These are phyloP conservation scores for Ditylenchus weischeri DNA, from an alignment of 2,888 invertebrate species.

Conservation along the genomic window DNA sequence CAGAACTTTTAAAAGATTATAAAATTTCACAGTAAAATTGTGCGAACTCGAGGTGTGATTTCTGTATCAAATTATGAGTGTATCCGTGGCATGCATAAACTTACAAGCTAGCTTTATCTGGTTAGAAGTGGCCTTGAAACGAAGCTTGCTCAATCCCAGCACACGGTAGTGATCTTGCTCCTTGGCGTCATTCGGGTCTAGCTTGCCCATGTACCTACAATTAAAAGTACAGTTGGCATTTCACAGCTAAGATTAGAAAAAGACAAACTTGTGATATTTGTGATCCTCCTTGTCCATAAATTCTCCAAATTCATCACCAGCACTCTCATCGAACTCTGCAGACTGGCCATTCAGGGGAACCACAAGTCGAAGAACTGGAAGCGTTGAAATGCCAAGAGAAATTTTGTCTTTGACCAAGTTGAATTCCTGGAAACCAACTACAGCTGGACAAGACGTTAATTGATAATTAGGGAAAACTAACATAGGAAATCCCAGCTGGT, in stretches of 20 bases:
- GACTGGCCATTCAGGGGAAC: constrained; percentile 8
- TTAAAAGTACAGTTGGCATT: no score
- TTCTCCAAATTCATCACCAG: constrained; percentile 16
- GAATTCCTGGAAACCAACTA: background rate
- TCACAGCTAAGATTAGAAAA: no score
- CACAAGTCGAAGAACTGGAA: constrained; percentile 40
- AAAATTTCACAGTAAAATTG: background rate
- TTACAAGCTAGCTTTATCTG: constrained; percentile 90
- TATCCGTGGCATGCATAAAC: constrained; percentile 58
- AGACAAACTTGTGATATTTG: constrained; percentile 46
- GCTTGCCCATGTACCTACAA: constrained; percentile 36
- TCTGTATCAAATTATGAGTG: background rate
- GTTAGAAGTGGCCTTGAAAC: constrained; percentile 82
- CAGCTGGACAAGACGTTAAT: no score
- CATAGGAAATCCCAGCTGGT: constrained; percentile 49
- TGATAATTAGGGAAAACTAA: no score
- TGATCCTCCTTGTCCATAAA: constrained; percentile 53
- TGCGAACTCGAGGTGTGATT: background rate
- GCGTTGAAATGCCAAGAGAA: constrained; percentile 41
- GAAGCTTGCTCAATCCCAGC: constrained; percentile 77
- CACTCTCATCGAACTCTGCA: constrained; percentile 17
- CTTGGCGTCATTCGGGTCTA: constrained; percentile 59
- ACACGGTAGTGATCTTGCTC: constrained; percentile 94
- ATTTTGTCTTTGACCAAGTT: constrained; percentile 41
- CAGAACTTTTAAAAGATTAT: background rate